Conservation (phyloP, 2,797 vertebrate species). For the Melanotaenia parkinsoni region DNA sequence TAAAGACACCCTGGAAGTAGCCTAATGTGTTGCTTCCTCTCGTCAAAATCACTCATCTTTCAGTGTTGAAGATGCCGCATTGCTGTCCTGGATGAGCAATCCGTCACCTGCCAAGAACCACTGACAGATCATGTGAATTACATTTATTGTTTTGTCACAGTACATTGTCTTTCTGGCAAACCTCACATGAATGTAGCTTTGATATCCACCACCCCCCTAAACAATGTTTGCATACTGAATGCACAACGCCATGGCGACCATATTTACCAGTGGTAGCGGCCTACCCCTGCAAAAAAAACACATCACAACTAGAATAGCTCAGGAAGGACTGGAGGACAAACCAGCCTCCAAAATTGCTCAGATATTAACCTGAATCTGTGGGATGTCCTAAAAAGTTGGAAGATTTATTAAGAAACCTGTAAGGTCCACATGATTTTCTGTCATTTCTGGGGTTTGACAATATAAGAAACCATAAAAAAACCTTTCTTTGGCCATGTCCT, state of each 20-base stretch:
- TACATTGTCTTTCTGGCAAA: background rate
- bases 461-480: background rate
- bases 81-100: background rate
- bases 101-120: background rate
- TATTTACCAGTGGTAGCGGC: background rate
- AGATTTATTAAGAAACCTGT: background rate
- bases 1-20: constrained; percentile 41
- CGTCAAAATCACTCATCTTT: constrained; percentile 1
- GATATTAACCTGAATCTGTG: background rate
- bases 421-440: background rate
- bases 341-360: background rate
- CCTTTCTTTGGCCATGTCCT: background rate
- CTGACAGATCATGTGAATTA: background rate
- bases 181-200: background rate
- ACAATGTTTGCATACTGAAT: background rate
- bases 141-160: background rate
- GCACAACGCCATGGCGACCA: background rate
- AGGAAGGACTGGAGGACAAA: background rate
- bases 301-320: background rate
- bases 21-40: constrained; percentile 18
- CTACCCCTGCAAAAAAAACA: background rate
- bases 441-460: background rate
- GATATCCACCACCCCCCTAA: background rate
- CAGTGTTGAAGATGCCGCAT: background rate
- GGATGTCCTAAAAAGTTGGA: background rate